Conservation (phyloP, 1,140 invertebrate genomes). For the Gonioctena quinquepunctata region DNA sequence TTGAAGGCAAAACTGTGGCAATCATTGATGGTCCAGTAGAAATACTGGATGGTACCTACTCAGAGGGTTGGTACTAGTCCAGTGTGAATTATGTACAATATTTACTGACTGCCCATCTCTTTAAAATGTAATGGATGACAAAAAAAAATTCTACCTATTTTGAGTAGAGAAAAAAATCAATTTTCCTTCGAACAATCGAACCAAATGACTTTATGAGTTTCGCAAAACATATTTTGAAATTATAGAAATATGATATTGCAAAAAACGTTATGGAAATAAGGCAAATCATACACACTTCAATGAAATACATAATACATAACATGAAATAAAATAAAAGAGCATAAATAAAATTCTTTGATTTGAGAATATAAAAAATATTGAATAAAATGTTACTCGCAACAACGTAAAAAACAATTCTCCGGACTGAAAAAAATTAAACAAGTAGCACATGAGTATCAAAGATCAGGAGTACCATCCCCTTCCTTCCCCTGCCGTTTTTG, state of each 20-base stretch:
- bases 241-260: too few species aligned
- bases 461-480: background rate
- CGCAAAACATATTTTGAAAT: too few species aligned
- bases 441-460: background rate
- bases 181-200: background rate
- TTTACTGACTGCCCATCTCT: background rate
- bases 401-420: constrained; percentile 3
- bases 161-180: constrained; percentile 1
- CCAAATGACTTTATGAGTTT: background rate
- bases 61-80: background rate
- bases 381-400: background rate
- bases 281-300: background rate
- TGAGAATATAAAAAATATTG: background rate
- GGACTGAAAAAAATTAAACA: background rate
- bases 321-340: background rate
- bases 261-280: background rate
- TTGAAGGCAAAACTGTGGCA: background rate
- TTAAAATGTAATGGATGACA: constrained; percentile 3
- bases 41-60: background rate
- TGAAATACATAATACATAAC: background rate
- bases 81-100: background rate
- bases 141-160: background rate
- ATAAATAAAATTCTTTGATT: constrained; percentile 7
- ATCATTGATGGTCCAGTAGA: background rate
- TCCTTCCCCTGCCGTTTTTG: background rate